A percentile compares a stretch with the other conserved stretches of the same genome.
Evolutionary conservation across 2,113 vertebrate genomes (phyloP).

Genomic region (Aleadryas rufinucha): DNA sequence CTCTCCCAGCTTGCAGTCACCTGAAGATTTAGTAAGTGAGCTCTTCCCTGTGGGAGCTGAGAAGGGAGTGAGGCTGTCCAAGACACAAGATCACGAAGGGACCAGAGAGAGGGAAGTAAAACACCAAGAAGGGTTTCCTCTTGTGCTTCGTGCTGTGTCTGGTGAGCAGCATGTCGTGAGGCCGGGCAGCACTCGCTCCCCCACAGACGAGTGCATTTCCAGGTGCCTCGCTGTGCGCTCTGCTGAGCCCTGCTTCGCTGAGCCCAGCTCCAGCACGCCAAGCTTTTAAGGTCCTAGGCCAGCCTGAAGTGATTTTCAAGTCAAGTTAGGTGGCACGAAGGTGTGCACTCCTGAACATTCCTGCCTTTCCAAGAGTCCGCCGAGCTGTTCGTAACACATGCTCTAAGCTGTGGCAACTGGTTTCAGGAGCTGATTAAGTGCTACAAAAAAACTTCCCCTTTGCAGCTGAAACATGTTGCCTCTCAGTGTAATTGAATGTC

Average conservation of each 20-base stretch:
- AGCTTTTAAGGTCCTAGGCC: background rate
- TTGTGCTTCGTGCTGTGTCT: background rate
- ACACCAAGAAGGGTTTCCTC: background rate
- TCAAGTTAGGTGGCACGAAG: rapidly evolving
- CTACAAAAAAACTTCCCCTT: background rate
- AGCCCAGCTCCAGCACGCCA: background rate
- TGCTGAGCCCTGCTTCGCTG: background rate
- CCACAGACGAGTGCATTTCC: rapidly evolving
- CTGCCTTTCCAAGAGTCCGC: background rate
- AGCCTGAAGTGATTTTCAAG: background rate
- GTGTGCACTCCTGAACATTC: rapidly evolving
- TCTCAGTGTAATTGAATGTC: background rate
- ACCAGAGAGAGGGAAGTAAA: background rate
- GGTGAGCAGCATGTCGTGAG: background rate
- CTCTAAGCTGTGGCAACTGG: background rate
- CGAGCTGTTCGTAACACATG: background rate
- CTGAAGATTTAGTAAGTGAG: background rate
- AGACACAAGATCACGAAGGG: background rate
- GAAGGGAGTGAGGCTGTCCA: background rate
- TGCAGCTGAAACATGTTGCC: background rate
- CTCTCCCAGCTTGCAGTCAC: background rate
- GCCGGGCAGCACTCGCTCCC: background rate
- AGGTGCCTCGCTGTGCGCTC: background rate
- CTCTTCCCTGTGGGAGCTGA: background rate
- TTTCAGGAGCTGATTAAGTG: background rate